Conservation (phyloP, 1,140 invertebrate genomes). For the Drusus annulatus region DNA sequence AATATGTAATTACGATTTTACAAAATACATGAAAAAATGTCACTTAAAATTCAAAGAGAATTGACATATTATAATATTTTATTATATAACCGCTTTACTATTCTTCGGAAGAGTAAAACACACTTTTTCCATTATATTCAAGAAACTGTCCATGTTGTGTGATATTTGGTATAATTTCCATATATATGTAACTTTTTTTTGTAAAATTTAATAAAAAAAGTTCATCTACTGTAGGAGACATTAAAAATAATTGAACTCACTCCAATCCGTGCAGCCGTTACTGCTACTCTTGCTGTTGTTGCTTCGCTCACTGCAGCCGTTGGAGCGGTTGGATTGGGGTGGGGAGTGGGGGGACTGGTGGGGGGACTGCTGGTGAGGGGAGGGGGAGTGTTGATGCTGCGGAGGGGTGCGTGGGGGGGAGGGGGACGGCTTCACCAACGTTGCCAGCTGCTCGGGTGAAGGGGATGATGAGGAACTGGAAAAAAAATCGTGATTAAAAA, state of each 20-base stretch:
- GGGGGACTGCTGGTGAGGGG: conserved; percentile 32
- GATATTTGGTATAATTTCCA: too few relatives aligned
- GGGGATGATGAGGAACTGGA: conserved; percentile 57
- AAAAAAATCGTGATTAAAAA: not conserved
- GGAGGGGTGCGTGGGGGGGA: conserved; percentile 45
- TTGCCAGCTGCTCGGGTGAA: conserved; percentile 49
- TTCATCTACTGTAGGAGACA: too few relatives aligned
- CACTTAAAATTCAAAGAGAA: too few relatives aligned
- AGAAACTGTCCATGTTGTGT: too few relatives aligned
- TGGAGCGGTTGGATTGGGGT: conserved; percentile 52
- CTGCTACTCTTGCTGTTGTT: conserved; percentile 33
- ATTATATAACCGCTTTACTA: too few relatives aligned
- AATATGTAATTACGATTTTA: too few relatives aligned
- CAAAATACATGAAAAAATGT: too few relatives aligned
- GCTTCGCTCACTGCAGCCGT: conserved; percentile 55
- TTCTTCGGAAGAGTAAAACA: too few relatives aligned
- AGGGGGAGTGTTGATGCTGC: conserved; percentile 12
- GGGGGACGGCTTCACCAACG: conserved; percentile 40
- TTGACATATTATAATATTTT: too few relatives aligned
- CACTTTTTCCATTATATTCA: too few relatives aligned
- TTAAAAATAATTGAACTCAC: conserved; percentile 41
- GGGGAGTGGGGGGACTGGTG: conserved; percentile 42
- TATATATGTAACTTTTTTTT: too few relatives aligned
- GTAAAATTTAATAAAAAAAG: too few relatives aligned
- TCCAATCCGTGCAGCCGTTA: conserved; percentile 56